phyloP scores from a whole-genome alignment of 2,888 invertebrate species.

The Peribatodes rhomboidaria region DNA sequence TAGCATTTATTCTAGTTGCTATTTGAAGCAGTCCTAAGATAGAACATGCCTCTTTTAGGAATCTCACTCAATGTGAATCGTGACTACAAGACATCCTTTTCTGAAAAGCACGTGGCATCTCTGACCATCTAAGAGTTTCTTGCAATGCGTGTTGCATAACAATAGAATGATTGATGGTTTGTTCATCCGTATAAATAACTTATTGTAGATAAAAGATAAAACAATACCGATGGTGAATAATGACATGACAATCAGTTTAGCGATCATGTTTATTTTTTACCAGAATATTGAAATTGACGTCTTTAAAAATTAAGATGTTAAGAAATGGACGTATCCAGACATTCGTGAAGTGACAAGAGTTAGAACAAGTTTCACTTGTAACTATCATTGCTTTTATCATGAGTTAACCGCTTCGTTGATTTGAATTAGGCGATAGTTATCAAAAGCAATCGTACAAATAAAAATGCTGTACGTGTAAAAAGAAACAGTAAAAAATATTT shows the following conservation, averaged over 20 bases:
- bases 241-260: not conserved
- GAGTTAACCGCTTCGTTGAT: slow-evolving; percentile 12
- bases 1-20: slow-evolving; percentile 28
- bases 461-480: not conserved
- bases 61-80: slow-evolving; percentile 31
- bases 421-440: slow-evolving; percentile 13
- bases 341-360: slow-evolving; percentile 7
- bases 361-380: slow-evolving; percentile 8
- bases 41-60: slow-evolving; percentile 6
- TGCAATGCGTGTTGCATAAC: slow-evolving; percentile 36
- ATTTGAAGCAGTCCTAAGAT: slow-evolving; percentile 17
- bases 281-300: not conserved
- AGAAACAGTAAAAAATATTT: not conserved
- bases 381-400: slow-evolving; percentile 9
- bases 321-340: slow-evolving; percentile 1
- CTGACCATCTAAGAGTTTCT: slow-evolving; percentile 33
- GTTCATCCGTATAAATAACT: not conserved
- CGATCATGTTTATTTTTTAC: not conserved
- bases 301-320: slow-evolving; percentile 10
- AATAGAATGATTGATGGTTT: slow-evolving; percentile 24
- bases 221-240: not conserved
- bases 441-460: slow-evolving; percentile 3
- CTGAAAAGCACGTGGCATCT: slow-evolving; percentile 25
- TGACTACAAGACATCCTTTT: slow-evolving; percentile 41
- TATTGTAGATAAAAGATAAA: slow-evolving; percentile 13